phyloP scores from a whole-genome alignment of 2,888 invertebrate genomes.

The Cataglyphis cursor region DNA sequence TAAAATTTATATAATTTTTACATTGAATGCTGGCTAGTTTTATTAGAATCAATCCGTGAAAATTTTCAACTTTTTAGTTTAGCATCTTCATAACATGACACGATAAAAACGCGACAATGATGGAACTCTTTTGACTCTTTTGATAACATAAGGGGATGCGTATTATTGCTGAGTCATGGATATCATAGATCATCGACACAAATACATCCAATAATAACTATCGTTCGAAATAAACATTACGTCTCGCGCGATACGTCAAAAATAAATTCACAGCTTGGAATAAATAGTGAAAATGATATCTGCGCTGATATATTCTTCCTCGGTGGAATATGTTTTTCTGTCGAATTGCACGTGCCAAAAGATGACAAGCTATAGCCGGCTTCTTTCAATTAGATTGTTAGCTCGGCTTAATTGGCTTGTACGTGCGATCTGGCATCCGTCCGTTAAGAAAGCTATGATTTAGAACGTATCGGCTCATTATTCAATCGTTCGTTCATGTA shows the following conservation, averaged over 20 bases:
- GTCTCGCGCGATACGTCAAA: conserved; percentile 10
- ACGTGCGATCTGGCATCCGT: conserved; percentile 39
- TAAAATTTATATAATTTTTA: not conserved
- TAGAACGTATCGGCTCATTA: conserved; percentile 28
- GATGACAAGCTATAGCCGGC: conserved; percentile 18
- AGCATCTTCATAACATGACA: not conserved
- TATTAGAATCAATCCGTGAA: not conserved
- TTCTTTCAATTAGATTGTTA: conserved; percentile 57
- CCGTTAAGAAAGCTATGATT: conserved; percentile 46
- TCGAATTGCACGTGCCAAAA: conserved; percentile 51
- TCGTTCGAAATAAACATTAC: conserved; percentile 25
- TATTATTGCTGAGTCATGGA: conserved; percentile 6
- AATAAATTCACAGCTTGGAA: conserved; percentile 54
- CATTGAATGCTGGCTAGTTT: not conserved
- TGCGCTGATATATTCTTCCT: not conserved
- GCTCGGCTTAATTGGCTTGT: conserved; percentile 60
- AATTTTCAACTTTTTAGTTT: not conserved
- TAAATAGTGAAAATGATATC: conserved; percentile 54
- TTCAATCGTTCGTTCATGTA: conserved; percentile 43
- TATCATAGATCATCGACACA: conserved; percentile 48
- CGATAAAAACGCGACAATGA: not conserved
- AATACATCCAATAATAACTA: conserved; percentile 39
- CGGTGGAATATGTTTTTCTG: not conserved
- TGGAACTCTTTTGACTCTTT: conserved; percentile 44
- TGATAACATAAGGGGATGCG: not conserved